phyloP scores from a whole-genome alignment of 2,888 invertebrate genomes.

The Syrista parreyssii region DNA sequence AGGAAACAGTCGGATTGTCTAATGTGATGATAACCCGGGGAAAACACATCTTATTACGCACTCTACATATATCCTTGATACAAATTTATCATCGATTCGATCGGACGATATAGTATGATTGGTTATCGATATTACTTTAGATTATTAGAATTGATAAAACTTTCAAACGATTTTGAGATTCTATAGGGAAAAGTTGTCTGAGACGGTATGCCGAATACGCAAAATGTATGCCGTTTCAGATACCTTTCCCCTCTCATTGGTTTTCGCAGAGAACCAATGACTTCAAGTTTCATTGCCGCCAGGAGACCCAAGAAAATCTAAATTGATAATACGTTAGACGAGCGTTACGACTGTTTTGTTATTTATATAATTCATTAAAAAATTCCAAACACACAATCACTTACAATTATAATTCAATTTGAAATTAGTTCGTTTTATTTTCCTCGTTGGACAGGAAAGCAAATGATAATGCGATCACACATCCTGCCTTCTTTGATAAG shows the following conservation, averaged over 20 bases:
- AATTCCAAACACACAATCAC: no score
- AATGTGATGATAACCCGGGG: neutral
- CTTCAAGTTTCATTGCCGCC: neutral
- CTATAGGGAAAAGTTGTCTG: neutral
- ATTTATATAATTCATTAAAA: no score
- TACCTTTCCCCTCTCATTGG: no score
- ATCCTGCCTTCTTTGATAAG: slow-evolving; percentile 28
- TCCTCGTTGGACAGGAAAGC: neutral
- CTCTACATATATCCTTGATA: neutral
- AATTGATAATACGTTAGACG: neutral
- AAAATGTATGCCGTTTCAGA: no score
- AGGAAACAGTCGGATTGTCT: neutral
- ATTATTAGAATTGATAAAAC: neutral
- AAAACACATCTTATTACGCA: neutral
- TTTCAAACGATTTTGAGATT: neutral
- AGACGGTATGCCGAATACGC: neutral
- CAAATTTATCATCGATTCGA: neutral
- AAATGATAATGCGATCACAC: neutral
- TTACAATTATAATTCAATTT: no score
- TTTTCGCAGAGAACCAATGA: no score
- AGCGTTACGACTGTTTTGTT: neutral
- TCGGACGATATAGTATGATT: neutral
- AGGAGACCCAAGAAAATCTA: neutral
- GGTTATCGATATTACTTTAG: neutral
- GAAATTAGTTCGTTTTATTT: slow-evolving; percentile 1